A percentile compares a stretch with the other conserved stretches of the same genome.
Conservation (phyloP, 2,113 vertebrate species). For the Myiozetetes cayanensis region DNA sequence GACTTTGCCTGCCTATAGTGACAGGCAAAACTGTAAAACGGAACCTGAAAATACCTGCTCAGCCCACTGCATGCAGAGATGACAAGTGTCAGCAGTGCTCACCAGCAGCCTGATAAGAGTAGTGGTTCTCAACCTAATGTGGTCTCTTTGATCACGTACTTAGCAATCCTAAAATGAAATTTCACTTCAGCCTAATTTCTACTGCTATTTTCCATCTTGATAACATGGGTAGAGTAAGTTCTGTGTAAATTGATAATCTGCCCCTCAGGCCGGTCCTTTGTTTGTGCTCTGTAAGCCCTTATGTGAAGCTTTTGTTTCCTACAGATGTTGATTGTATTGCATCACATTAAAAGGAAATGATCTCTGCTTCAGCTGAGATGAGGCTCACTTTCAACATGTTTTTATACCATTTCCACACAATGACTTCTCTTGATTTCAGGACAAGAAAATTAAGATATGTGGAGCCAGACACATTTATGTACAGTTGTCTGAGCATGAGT, state of each 20-base stretch:
- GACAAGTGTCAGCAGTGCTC: background rate
- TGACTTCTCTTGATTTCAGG: background rate
- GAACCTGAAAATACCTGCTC: background rate
- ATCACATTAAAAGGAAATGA: background rate
- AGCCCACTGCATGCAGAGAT: background rate
- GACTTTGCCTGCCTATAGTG: background rate
- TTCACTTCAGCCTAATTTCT: background rate
- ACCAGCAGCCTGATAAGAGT: background rate
- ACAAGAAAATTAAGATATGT: background rate
- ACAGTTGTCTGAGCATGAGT: background rate
- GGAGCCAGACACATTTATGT: background rate
- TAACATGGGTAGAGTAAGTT: background rate
- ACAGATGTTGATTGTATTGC: background rate
- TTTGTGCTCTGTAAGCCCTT: background rate
- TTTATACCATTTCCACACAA: fast-evolving
- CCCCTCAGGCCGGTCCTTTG: background rate
- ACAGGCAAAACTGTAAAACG: background rate
- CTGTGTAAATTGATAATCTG: background rate
- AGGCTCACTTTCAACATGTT: background rate
- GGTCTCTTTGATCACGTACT: background rate
- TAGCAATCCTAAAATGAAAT: background rate
- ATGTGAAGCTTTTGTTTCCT: background rate
- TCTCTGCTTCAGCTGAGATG: background rate
- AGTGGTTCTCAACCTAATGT: fast-evolving
- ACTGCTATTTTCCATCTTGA: background rate